Percentiles rank a stretch among this genome's conserved stretches.
Evolutionary conservation across 2,888 invertebrate species (phyloP).

Genomic region (Empis stercorea): DNA sequence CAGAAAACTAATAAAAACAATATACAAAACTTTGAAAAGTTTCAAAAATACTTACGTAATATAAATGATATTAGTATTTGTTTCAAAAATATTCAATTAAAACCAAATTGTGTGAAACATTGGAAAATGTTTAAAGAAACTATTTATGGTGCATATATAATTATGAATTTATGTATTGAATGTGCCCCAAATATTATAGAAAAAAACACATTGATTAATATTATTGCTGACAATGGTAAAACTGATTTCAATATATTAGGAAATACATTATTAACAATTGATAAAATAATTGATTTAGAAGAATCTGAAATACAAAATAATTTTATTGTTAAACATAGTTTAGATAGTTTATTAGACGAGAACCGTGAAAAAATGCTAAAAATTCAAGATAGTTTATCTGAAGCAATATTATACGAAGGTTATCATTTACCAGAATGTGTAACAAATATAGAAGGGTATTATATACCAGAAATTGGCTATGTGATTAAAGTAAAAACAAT

Average conservation of each 20-base stretch:
- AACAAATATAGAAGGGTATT: conserved; percentile 8
- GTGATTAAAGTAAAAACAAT: conserved; percentile 9
- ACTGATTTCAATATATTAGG: conserved; percentile 2
- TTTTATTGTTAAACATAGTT: conserved; percentile 12
- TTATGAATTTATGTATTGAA: conserved; percentile 7
- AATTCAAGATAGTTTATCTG: conserved; percentile 5
- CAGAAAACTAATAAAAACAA: conserved; percentile 2
- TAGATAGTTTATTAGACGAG: conserved; percentile 13
- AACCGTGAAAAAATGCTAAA: conserved; percentile 7
- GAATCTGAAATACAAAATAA: conserved; percentile 8
- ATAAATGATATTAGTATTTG: conserved; percentile 9
- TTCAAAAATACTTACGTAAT: conserved; percentile 8
- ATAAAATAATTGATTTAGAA: conserved; percentile 13
- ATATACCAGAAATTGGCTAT: conserved; percentile 15
- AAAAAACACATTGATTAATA: not conserved
- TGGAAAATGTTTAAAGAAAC: conserved; percentile 13
- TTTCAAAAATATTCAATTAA: conserved; percentile 9
- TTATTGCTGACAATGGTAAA: not conserved
- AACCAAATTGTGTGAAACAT: conserved; percentile 8
- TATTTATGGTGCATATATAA: conserved; percentile 8
- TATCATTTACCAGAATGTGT: conserved; percentile 3
- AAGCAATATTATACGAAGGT: conserved; percentile 3
- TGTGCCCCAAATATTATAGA: conserved; percentile 5
- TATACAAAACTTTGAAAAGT: not conserved
- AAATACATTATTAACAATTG: conserved; percentile 10